Evolutionary conservation across 2,888 invertebrate genomes (phyloP), one percentile per base, ranked within the genome.

Genomic region (Helobdella robusta): DNA sequence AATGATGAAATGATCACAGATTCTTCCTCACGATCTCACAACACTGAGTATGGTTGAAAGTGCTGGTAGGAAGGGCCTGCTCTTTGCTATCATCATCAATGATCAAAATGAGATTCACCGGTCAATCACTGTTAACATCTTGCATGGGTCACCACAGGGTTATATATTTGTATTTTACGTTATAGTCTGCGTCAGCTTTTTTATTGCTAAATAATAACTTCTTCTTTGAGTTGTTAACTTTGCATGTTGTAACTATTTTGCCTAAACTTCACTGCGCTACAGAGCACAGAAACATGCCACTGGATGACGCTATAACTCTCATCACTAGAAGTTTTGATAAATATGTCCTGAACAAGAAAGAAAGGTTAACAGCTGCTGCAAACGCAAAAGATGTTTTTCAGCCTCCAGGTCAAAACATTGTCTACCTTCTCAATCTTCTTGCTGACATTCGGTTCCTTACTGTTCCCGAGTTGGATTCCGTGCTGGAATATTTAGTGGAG

Each of bases 211-310:
- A 11, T 52, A 52, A n/a, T n/a, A n/a, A n/a, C n/a, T n/a, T n/a
- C n/a, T n/a, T n/a, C n/a, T n/a, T n/a, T n/a, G n/a, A n/a, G n/a
- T n/a, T n/a, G n/a, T n/a, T n/a, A n/a, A n/a, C n/a, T n/a, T n/a
- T n/a, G n/a, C n/a, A n/a, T n/a, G n/a, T n/a, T n/a, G n/a, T n/a
- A n/a, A n/a, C n/a, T n/a, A n/a, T n/a, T n/a, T n/a, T n/a, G n/a
- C n/a, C n/a, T n/a, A n/a, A n/a, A n/a, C n/a, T n/a, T n/a, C n/a
- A n/a, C n/a, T n/a, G n/a, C n/a, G n/a, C 34, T 2, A 4, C 50
- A 86, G 94, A 93, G 77, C 94, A 94, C 80, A 86, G 94, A 72
- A 93, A 94, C 81, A 94, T 94, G 91, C 92, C 92, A 0, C 77
- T 92, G 46, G 92, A 94, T 65, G 92, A 93, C 79, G 91, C 93